Evolutionary conservation across 2,888 invertebrate genomes (phyloP), one percentile per base, ranked within the genome.

Genomic region (Thelaira solivaga): DNA sequence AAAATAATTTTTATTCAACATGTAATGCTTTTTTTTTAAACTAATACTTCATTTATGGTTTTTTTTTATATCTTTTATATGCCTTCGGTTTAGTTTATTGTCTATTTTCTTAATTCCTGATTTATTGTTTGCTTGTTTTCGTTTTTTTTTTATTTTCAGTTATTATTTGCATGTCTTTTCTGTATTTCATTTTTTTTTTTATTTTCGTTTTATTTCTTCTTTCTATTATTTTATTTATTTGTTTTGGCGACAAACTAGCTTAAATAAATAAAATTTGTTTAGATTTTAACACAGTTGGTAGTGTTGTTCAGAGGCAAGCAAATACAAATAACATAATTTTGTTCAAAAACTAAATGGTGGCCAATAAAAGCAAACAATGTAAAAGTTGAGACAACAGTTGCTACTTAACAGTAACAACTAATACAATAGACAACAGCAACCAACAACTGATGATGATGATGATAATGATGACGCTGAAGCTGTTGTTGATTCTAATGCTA

Each of bases 311-410:
- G 11, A 11, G 11, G 29, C 26, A 34, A 8, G 8, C 5, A 24
- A 71, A 65, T 31, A 22, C 13, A 59, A 62, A 64, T 29, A 76
- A 62, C 22, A 67, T 45, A 34, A 64, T 45, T 49, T 76, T 64
- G 62, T 64, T 64, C 11, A 26, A 10, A 69, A 76, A 62, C 61
- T 55, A 67, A 72, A 49, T 47, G 34, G 67, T 47, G 39, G 72
- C 67, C 61, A 61, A 39, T 31, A 55, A 43, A 61, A 43, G 62
- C 34, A 76, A 76, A 67, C 29, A 72, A 31, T 26, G 20, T 10
- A 29, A n/a, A 53, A 61, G 16, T 41, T 71, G 36, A 43, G 34
- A 76, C 26, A 76, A 62, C 72, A 72, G 41, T 62, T 76, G 61
- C 67, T 49, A 22, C 43, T 53, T 18, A 55, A 76, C 22, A 45